These are phyloP conservation scores for Electrona antarctica DNA, from an alignment of 2,113 vertebrate species.

Conservation along the genomic window DNA sequence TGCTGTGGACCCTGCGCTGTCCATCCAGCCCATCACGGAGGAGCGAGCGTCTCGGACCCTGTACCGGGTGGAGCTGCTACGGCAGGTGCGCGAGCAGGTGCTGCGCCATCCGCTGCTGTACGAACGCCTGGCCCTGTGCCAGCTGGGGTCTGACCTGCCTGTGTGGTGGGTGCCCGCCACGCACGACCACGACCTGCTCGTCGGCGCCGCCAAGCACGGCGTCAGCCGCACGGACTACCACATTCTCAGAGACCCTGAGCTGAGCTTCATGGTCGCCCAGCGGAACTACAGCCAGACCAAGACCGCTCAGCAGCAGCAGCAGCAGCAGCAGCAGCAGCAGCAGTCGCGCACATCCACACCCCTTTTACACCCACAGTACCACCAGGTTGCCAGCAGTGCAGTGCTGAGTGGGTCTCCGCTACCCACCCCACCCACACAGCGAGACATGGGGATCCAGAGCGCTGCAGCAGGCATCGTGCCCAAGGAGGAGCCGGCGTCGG, in stretches of 20 bases:
- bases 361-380: constrained; percentile 80
- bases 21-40: constrained; percentile 97
- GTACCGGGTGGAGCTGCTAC: constrained; percentile 94
- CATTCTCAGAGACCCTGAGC: constrained; percentile 96
- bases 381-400: constrained; percentile 71
- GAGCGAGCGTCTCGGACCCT: constrained; percentile 95
- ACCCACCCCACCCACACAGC: constrained; percentile 71
- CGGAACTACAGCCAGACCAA: constrained; percentile 93
- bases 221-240: constrained; percentile 99
- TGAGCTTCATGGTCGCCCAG: constrained; percentile 93
- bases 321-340: constrained; percentile 43
- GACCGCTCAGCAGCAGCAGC: constrained; percentile 67
- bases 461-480: constrained; percentile 64
- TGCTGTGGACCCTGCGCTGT: constrained; percentile 87
- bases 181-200: constrained; percentile 94
- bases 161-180: constrained; percentile 95
- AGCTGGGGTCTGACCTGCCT: constrained; percentile 91
- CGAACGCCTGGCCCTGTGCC: constrained; percentile 91
- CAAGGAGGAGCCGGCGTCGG: constrained; percentile 87
- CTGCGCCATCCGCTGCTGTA: constrained; percentile 89
- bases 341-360: constrained; percentile 82
- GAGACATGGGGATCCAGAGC: constrained; percentile 68
- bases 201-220: constrained; percentile 95
- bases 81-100: constrained; percentile 96
- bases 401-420: constrained; percentile 82